Base-by-base conservation (phyloP, 2,888 invertebrate genomes). In the Macrophya annulata region DNA sequence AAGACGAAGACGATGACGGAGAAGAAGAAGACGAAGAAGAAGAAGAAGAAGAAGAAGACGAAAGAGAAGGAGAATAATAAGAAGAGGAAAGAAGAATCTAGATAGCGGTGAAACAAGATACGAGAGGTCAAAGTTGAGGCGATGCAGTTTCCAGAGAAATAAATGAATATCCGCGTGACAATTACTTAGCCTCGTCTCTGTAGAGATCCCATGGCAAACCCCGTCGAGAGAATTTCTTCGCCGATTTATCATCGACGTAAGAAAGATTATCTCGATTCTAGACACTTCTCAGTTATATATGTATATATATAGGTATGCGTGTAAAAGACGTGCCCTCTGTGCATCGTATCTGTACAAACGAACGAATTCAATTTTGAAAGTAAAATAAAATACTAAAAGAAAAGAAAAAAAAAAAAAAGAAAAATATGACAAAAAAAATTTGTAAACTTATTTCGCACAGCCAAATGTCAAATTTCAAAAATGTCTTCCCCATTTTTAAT, bases 61-160 rank as follows among this genome's bases (percentile, higher is more conserved):
- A 59, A 85, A 62, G 59, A 85, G 83, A 86, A 84, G 85, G 85
- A 86, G 72, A 71, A 86, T 83, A 86, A 84, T 85, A 85, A 85
- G 62, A 71, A 86, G 85, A 86, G 84, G 86, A 84, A 68, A 86
- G 85, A 86, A 85, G 86, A 86, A 86, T 87, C 85, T 87, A 81
- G 81, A 81, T 81, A 81, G 62, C 81, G 62, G 62, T 81, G 81
- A 81, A 81, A 81, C 81, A 71, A 72, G 72, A 84, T 72, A 72
- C 72, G 85, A 81, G 17, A 37, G 85, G 85, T 82, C 85, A 85
- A 51, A 85, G 85, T 85, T 85, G 85, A 85, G 81, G 62, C 81
- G 82, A 82, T 71, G 85, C 72, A 81, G 83, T 82, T 68, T 85
- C 82, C 85, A 71, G 82, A 71, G 82, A 85, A 85, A 82, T 82